Base-by-base conservation (phyloP, 2,888 invertebrate species). In the Andrena bicolor region DNA sequence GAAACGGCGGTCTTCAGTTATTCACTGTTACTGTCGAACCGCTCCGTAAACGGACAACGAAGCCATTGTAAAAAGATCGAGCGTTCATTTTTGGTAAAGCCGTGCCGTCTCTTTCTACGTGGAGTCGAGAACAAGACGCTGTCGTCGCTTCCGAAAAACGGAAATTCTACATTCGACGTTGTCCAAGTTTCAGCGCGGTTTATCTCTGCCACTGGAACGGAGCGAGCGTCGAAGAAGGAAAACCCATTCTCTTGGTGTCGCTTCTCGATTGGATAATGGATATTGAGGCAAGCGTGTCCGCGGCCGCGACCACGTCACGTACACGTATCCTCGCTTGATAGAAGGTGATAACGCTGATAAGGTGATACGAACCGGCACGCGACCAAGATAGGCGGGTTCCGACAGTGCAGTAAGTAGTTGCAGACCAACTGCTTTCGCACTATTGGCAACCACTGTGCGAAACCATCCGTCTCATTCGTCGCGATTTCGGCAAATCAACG, bases 361-460 rank as follows among this genome's bases (percentile, higher is more conserved):
- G 80, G 76, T 81, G 90, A 90, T 87, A 86, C 74, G 77, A 76
- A 83, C 70, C 76, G 90, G 90, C 90, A 90, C 90, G 90, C 90
- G 90, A 90, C 90, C 82, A 72, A 72, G 82, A 84, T 82, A 83
- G 30, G 32, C 74, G 61, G n/a, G 6, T 4, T 2, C 61, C 56
- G 41, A 23, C 26, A 53, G 60, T 60, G 35, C 76, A 16, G 10
- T 66, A 72, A 79, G 51, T 53, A 74, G 72, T 83, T 77, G 75
- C 41, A 23, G 32, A 16, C 26, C 23, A 53, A 20, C 53, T 56
- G 56, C 56, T 16, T 16, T 41, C 16, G 41, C 41, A 5, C 41
- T 41, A 41, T 41, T 41, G 41, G 41, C 41, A 41, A 41, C 41
- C 41, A 41, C 41, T 41, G 41, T 5, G 41, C 13, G 1, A 13